phyloP scores from a whole-genome alignment of 53 echinoderm and acorn worm genomes.

The Temnopleurus reevesii region DNA sequence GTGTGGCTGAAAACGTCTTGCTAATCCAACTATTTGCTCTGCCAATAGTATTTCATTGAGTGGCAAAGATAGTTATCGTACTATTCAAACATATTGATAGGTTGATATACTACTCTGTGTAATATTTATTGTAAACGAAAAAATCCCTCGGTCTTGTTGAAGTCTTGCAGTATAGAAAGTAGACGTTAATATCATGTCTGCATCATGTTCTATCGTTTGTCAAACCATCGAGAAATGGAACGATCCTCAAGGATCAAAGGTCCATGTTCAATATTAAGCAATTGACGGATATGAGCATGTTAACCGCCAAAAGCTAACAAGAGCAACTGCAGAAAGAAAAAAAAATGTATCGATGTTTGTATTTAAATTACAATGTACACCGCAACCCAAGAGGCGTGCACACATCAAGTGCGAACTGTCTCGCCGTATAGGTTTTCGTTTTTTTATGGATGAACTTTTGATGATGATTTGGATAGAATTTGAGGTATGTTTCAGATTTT shows the following conservation, averaged over 20 bases:
- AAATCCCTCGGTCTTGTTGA: not conserved
- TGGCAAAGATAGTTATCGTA: not conserved
- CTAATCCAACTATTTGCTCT: not conserved
- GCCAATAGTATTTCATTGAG: not conserved
- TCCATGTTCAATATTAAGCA: conserved; percentile 19
- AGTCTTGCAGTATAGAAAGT: not conserved
- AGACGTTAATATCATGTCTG: not conserved
- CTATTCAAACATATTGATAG: not conserved
- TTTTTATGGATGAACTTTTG: not conserved
- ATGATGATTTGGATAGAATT: conserved; percentile 48
- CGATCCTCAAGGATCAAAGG: conserved; percentile 43
- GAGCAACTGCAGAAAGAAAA: not conserved
- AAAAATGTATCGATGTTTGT: not conserved
- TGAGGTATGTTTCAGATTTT: conserved; percentile 26
- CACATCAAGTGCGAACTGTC: conserved; percentile 12
- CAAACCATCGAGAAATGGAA: not conserved
- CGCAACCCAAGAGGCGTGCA: conserved; percentile 14
- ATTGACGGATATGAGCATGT: not conserved
- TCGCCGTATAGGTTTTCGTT: not conserved
- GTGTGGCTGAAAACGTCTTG: not conserved
- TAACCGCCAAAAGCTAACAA: conserved; percentile 31
- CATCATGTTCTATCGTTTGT: not conserved
- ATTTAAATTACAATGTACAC: conserved; percentile 37
- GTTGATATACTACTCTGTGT: not conserved
- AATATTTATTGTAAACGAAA: not conserved